Base-by-base conservation (phyloP, 2,888 invertebrate species). In the Ellobium chinense region DNA sequence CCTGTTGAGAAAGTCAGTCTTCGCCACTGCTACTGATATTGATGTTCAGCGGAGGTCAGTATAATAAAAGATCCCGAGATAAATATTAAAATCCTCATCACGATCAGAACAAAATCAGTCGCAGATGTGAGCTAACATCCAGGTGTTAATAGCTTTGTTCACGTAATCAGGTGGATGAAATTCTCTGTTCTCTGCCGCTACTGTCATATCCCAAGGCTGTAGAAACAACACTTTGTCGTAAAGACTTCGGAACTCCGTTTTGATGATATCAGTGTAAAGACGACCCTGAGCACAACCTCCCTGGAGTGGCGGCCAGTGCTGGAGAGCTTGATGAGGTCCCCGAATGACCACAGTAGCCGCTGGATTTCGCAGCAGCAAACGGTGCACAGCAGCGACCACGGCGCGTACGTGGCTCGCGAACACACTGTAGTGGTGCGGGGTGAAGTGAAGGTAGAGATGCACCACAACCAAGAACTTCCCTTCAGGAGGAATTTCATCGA, bases 181-280 rank as follows among this genome's bases (percentile, higher is more conserved):
- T 1, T 9, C 58, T 3, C 12, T 18, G 31, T 73, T 73, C n/a
- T 73, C 58, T 18, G 24, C 36, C 2, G 73, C 73, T 2, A 73
- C 60, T n/a, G 73, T 58, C 73, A 73, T 73, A n/a, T 73, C 58
- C 73, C 73, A 73, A 24, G 73, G 73, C n/a, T 56, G 60, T 2
- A 73, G 7, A 60, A 73, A 73, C 29, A 73, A 31, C 2, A 73
- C 73, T 31, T 34, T 56, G 36, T 73, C 73, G 31, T 56, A 29
- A 1, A 73, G 24, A 12, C 31, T 34, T 21, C 12, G 12, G 54
- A 73, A 73, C 70, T 76, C 75, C 27, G 37, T 29, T 36, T 69
- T 69, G n/a, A 76, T 39, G 29, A 69, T 54, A 24, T 34, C 54
- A 18, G 36, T 63, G 37, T 54, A 62, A 34, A 60, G 58, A 27